A percentile compares a stretch with the other conserved stretches of the same genome.
Conservation (phyloP, 2,113 vertebrate species). For the Paradoxurus hermaphroditus region DNA sequence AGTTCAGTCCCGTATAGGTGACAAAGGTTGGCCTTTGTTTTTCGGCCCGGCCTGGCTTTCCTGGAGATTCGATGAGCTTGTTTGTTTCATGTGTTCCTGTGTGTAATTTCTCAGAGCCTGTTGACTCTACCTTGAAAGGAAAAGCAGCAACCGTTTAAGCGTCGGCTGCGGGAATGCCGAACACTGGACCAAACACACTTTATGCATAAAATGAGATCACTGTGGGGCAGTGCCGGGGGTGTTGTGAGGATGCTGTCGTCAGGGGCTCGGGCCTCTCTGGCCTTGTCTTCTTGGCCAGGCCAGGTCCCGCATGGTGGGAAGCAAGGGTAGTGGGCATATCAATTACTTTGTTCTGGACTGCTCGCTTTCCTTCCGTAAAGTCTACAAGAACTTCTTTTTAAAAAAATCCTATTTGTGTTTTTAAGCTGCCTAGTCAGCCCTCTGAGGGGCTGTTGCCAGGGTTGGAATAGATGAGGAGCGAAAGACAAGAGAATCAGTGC, state of each 20-base stretch:
- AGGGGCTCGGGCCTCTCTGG: rapidly evolving
- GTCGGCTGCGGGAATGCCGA: not conserved
- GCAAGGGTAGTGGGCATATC: not conserved
- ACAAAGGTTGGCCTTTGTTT: not conserved
- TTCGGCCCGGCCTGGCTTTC: not conserved
- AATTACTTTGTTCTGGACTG: not conserved
- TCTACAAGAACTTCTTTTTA: not conserved
- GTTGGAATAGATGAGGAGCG: not conserved
- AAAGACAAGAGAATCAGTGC: not conserved
- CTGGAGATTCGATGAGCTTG: not conserved
- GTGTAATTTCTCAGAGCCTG: not conserved
- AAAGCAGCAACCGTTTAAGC: not conserved
- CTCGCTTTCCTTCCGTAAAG: not conserved
- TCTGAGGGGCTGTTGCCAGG: not conserved
- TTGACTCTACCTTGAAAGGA: not conserved
- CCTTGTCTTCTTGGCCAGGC: not conserved
- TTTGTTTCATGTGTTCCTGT: not conserved
- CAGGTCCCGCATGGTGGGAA: not conserved
- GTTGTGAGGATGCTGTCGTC: not conserved
- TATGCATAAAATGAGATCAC: not conserved
- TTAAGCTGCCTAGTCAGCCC: not conserved
- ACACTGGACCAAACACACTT: too few species aligned
- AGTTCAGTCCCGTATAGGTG: not conserved
- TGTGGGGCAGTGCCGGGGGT: too few species aligned
- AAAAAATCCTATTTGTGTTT: not conserved